Evolutionary conservation across 1,140 invertebrate genomes (phyloP).

Genomic region (Subanguina moxae): DNA sequence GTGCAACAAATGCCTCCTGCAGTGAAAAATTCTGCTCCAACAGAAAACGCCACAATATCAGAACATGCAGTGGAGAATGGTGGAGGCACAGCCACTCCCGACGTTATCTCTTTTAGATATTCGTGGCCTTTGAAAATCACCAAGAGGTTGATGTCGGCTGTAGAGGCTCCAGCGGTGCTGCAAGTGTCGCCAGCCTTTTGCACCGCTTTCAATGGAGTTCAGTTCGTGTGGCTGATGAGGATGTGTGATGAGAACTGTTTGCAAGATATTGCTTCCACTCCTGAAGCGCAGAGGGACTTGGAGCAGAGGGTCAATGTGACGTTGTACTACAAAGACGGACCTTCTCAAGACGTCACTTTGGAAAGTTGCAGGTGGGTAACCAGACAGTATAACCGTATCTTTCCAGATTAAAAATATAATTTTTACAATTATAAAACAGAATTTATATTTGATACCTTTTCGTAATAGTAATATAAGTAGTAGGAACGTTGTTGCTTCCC

Average conservation of each 20-base stretch:
- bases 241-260: slow-evolving; percentile 38
- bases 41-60: neutral
- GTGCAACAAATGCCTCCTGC: neutral
- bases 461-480: neutral
- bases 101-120: slow-evolving; percentile 31
- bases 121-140: slow-evolving; percentile 30
- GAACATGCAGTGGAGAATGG: neutral
- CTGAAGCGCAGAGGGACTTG: slow-evolving; percentile 5
- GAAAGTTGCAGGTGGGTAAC: slow-evolving; percentile 28
- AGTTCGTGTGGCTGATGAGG: slow-evolving; percentile 36
- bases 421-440: too few relatives aligned
- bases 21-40: neutral
- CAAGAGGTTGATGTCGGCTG: slow-evolving; percentile 28
- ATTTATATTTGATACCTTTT: too few relatives aligned
- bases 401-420: too few relatives aligned
- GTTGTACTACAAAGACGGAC: slow-evolving; percentile 44
- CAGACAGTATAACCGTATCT: too few relatives aligned
- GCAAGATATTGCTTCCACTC: neutral
- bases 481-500: too few relatives aligned
- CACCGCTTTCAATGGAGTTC: slow-evolving; percentile 30
- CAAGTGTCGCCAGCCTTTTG: slow-evolving; percentile 38
- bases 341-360: slow-evolving; percentile 27
- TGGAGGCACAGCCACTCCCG: neutral
- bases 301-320: slow-evolving; percentile 31
- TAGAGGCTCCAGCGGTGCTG: slow-evolving; percentile 24